Evolutionary conservation across 2,797 vertebrate genomes (phyloP).

Genomic region (Darevskia nairensis): DNA sequence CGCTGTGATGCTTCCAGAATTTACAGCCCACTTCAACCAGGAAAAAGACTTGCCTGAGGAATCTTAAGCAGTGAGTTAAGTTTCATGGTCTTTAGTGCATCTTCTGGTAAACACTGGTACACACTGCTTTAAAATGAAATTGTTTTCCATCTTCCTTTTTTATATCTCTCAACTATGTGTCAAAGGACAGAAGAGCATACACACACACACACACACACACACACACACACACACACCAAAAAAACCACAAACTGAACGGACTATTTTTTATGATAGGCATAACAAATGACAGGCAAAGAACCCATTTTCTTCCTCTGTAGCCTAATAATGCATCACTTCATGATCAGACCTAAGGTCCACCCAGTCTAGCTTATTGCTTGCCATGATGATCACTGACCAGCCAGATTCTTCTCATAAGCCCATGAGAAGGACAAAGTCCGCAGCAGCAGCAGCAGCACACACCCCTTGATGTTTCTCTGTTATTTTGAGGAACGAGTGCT

Average conservation of each 20-base stretch:
- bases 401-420: not conserved
- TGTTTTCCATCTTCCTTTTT: constrained; percentile 38
- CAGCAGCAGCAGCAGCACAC: not conserved
- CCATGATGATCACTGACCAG: not conserved
- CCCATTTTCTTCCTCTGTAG: not conserved
- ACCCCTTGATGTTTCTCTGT: not conserved
- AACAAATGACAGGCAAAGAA: not conserved
- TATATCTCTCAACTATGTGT: constrained; percentile 48
- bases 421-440: not conserved
- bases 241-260: constrained; percentile 33
- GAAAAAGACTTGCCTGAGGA: constrained; percentile 46
- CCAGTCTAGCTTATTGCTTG: not conserved
- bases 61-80: constrained; percentile 35
- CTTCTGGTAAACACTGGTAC: constrained; percentile 37
- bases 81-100: constrained; percentile 41
- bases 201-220: constrained; percentile 15
- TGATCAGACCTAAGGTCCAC: not conserved
- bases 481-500: not conserved
- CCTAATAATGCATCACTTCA: not conserved
- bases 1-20: constrained; percentile 36
- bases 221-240: constrained; percentile 26
- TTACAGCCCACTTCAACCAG: constrained; percentile 45
- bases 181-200: constrained; percentile 31
- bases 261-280: constrained; percentile 26
- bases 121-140: constrained; percentile 50